These are phyloP conservation scores for Anarrhichthys ocellatus DNA, from an alignment of 2,113 vertebrate species.

Conservation along the genomic window DNA sequence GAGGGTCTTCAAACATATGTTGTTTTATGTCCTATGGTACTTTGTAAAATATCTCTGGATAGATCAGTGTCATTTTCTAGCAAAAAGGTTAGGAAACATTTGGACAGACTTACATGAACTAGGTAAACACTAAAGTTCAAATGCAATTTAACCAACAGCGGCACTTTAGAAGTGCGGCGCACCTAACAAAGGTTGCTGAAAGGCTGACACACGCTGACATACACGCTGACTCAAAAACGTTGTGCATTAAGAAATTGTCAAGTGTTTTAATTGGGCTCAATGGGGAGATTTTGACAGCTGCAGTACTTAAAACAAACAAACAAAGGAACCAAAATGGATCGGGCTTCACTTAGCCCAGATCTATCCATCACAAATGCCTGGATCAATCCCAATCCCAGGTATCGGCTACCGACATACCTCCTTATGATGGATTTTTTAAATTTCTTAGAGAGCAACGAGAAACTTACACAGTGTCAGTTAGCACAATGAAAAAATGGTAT, in stretches of 20 bases:
- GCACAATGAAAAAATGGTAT: conserved; percentile 20
- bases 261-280: conserved; percentile 13
- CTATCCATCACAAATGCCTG: background rate
- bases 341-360: background rate
- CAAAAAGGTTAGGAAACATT: background rate
- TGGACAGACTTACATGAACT: background rate
- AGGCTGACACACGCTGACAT: background rate
- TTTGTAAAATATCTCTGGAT: background rate
- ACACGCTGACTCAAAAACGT: background rate
- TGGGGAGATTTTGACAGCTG: conserved; percentile 7
- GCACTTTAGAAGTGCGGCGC: background rate
- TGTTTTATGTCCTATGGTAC: background rate
- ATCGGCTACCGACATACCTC: background rate
- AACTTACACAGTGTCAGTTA: conserved; percentile 3
- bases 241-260: conserved; percentile 5
- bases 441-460: background rate
- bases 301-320: background rate
- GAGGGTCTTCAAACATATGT: background rate
- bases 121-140: conserved; percentile 12
- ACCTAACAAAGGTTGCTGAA: background rate
- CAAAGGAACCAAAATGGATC: background rate
- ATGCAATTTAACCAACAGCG: background rate
- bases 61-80: background rate
- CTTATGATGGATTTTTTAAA: background rate
- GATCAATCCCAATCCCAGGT: background rate